Conservation (phyloP, 1,140 invertebrate species). For the Heterodera schachtii region DNA sequence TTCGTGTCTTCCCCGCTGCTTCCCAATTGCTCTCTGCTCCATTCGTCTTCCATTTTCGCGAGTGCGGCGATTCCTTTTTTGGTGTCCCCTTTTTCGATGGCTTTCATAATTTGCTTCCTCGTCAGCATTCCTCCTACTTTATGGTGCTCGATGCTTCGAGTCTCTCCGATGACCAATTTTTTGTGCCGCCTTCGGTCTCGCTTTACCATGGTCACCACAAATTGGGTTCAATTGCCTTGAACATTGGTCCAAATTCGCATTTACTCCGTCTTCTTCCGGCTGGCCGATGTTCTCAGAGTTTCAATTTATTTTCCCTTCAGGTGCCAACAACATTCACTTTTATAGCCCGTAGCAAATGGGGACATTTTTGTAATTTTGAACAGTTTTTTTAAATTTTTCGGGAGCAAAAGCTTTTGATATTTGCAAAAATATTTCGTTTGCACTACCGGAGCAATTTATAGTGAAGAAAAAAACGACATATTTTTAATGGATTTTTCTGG, state of each 20-base stretch:
- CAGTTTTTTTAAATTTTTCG: too few relatives aligned
- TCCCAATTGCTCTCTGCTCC: not conserved
- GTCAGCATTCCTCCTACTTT: conserved; percentile 21
- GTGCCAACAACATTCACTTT: not conserved
- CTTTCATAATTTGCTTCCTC: not conserved
- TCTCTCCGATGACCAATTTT: conserved; percentile 16
- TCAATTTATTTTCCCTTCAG: conserved; percentile 10
- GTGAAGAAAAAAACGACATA: too few relatives aligned
- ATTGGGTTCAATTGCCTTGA: conserved; percentile 14
- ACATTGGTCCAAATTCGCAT: not conserved
- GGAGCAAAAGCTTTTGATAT: too few relatives aligned
- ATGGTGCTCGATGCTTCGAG: conserved; percentile 16
- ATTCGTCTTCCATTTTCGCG: conserved; percentile 1
- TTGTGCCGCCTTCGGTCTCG: conserved; percentile 2
- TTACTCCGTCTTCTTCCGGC: conserved; percentile 17
- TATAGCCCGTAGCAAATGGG: too few relatives aligned
- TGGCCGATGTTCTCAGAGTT: conserved; percentile 11
- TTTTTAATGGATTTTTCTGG: too few relatives aligned
- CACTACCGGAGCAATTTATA: too few relatives aligned
- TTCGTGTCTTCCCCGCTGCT: conserved; percentile 3
- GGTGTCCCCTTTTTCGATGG: not conserved
- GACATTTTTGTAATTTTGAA: too few relatives aligned
- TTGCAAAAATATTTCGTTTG: too few relatives aligned
- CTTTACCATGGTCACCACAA: conserved; percentile 20
- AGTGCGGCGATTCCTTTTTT: conserved; percentile 27